These are phyloP conservation scores for Drosophila aff. DNA, from an alignment of 1,140 invertebrate genomes.

Conservation along the genomic window DNA sequence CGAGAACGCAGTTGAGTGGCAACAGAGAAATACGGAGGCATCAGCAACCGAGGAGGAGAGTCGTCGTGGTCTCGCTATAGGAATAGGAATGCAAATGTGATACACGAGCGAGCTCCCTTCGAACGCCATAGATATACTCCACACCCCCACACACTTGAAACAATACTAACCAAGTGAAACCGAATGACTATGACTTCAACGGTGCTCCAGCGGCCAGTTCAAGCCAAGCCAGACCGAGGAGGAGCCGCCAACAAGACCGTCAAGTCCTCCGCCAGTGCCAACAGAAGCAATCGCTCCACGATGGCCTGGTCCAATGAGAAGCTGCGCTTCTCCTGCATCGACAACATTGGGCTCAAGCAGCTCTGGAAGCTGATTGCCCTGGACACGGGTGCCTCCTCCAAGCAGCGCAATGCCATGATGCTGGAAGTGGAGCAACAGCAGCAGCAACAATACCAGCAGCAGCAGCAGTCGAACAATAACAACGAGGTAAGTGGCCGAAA, in stretches of 20 bases:
- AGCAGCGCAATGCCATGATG: conserved; percentile 38
- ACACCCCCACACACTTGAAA: conserved; percentile 8
- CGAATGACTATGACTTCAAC: conserved; percentile 84
- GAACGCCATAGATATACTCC: conserved; percentile 7
- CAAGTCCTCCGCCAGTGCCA: conserved; percentile 28
- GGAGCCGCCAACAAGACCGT: conserved; percentile 18
- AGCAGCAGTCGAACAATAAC: conserved; percentile 57
- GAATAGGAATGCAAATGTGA: conserved; percentile 68
- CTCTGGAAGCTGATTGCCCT: conserved; percentile 83
- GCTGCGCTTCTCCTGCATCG: conserved; percentile 82
- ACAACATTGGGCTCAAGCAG: conserved; percentile 82
- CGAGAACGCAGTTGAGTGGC: conserved; percentile 51
- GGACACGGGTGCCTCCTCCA: conserved; percentile 64
- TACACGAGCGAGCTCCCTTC: conserved; percentile 29
- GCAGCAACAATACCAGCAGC: conserved; percentile 36
- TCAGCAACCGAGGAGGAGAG: conserved; percentile 11
- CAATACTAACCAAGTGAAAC: conserved; percentile 28
- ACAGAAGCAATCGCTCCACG: conserved; percentile 43
- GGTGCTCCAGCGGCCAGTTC: conserved; percentile 74
- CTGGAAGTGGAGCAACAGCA: conserved; percentile 51
- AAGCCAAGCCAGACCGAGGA: conserved; percentile 42
- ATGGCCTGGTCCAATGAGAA: conserved; percentile 85
- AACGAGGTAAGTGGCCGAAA: conserved; percentile 72
- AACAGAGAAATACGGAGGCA: conserved; percentile 32
- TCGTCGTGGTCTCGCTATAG: conserved; percentile 10